Conservation (phyloP, 2,797 vertebrate species). For the Leptatherina wallacei region DNA sequence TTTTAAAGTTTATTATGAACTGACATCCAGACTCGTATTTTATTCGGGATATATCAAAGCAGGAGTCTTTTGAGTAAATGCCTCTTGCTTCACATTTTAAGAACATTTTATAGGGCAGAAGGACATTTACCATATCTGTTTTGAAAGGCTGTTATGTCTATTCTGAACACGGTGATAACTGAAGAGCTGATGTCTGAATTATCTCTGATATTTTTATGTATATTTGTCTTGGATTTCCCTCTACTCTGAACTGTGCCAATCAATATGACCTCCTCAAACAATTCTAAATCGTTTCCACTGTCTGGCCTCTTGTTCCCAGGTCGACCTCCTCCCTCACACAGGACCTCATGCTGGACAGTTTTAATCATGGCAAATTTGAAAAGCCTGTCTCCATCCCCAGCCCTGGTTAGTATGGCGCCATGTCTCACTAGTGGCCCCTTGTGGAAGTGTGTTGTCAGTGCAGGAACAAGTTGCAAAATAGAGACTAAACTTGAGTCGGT, state of each 20-base stretch:
- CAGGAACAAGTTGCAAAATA: slow-evolving; percentile 19
- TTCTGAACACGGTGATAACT: neutral
- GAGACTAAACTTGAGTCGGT: slow-evolving; percentile 16
- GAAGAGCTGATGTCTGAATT: neutral
- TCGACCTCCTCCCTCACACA: slow-evolving; percentile 84
- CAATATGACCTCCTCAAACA: neutral
- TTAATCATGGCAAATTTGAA: slow-evolving; percentile 84
- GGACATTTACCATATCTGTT: neutral
- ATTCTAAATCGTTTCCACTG: slow-evolving; percentile 27
- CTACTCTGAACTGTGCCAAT: neutral
- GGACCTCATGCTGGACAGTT: slow-evolving; percentile 85
- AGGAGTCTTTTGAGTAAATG: neutral
- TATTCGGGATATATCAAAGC: neutral
- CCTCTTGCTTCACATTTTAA: neutral
- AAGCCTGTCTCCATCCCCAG: slow-evolving; percentile 84
- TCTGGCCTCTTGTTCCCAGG: slow-evolving; percentile 60
- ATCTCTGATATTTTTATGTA: neutral
- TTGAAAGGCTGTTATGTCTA: neutral
- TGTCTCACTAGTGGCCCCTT: slow-evolving; percentile 58
- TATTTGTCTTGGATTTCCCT: neutral
- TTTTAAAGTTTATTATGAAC: neutral
- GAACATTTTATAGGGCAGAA: neutral
- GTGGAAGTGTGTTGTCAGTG: slow-evolving; percentile 43
- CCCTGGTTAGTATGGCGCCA: slow-evolving; percentile 76
- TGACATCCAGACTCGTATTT: neutral